phyloP scores from a whole-genome alignment of 2,888 invertebrate species.

The Podotricha telesiphe region DNA sequence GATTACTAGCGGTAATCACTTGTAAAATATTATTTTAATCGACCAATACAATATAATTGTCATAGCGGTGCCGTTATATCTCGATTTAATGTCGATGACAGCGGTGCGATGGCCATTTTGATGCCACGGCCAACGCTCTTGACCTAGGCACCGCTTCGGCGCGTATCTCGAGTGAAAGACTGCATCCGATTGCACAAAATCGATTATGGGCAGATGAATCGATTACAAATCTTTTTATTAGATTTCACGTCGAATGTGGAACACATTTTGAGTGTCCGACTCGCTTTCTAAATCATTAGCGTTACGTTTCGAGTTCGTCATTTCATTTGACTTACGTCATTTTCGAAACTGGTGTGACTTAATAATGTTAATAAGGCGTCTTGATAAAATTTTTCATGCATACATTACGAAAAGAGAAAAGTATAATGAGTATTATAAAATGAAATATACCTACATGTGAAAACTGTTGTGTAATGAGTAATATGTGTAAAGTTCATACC shows the following conservation, averaged over 20 bases:
- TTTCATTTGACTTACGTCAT: conserved; percentile 41
- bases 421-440: conserved; percentile 12
- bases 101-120: conserved; percentile 51
- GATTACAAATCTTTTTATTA: conserved; percentile 31
- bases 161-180: conserved; percentile 52
- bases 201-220: conserved; percentile 47
- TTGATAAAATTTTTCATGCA: conserved; percentile 32
- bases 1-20: neutral
- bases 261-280: conserved; percentile 36
- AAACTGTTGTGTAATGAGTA: conserved; percentile 12
- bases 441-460: neutral
- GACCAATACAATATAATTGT: conserved; percentile 22
- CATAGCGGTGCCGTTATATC: conserved; percentile 43
- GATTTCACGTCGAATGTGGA: conserved; percentile 34
- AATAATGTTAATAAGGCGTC: conserved; percentile 36
- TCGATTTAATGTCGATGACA: conserved; percentile 57
- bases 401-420: conserved; percentile 7
- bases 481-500: neutral
- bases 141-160: conserved; percentile 62
- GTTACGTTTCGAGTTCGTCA: conserved; percentile 25
- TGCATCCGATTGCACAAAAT: conserved; percentile 42
- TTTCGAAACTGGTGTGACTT: conserved; percentile 42
- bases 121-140: conserved; percentile 70
- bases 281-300: conserved; percentile 42
- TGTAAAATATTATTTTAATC: conserved; percentile 9